Base-by-base conservation (phyloP, 2,888 invertebrate genomes). In the Calliopum simillimum region DNA sequence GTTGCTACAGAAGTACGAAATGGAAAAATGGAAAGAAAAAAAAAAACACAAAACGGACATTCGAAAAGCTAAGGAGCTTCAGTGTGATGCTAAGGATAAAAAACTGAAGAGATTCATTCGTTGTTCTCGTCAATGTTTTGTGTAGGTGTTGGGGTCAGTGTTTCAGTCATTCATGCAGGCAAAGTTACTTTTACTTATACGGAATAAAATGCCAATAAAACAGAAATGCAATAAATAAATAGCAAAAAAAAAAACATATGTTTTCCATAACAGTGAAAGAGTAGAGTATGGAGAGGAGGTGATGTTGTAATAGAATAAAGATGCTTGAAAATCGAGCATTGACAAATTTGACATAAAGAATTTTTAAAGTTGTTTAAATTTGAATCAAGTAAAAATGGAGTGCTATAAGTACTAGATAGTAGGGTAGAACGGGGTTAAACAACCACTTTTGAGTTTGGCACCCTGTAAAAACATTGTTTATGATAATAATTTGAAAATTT, bases 161-260 rank as follows among this genome's bases (percentile, higher is more conserved):
- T 33, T 12, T 53, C 53, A 53, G 16, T 53, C 53, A 53, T 53
- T 16, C 53, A 19, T 19, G 21, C 23, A 19, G 16, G 49, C 49
- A 49, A 49, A 19, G 33, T 33, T 8, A 33, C 33, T 33, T 33
- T 33, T 8, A 23, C 23, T 53, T 53, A 53, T 23, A 23, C 23
- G 16, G 23, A 21, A 53, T 53, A 53, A 12, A 53, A 53, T 53
- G 53, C 19, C 53, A 53, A 53, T 53, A 53, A 53, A 53, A 4
- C 23, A 12, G 16, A n/a, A n/a, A n/a, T n/a, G n/a, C n/a, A n/a
- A n/a, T n/a, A n/a, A n/a, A n/a, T 53, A 53, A 53, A 53, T 1
- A 21, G 53, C 11, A 23, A 53, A 2, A 12, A 53, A 53, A 21
- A 13, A 53, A n/a, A n/a, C n/a, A n/a, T 33, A 16, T 19, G 53